Evolutionary conservation across 2,888 invertebrate species (phyloP).

Genomic region (Drosophila nr. fundita): DNA sequence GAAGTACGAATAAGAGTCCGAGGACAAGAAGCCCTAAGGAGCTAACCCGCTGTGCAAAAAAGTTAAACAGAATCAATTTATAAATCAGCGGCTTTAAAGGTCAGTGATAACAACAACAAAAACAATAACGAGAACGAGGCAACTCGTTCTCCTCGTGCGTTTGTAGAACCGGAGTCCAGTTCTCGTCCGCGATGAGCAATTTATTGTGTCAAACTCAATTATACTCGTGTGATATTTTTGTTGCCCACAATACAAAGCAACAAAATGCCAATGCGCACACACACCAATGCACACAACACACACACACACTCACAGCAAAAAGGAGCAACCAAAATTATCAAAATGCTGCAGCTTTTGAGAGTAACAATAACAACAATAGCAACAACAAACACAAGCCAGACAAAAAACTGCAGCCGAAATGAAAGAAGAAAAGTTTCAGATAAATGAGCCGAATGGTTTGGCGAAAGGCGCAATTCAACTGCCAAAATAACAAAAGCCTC

Average conservation of each 20-base stretch:
- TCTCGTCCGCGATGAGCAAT: conserved; percentile 84
- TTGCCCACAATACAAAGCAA: conserved; percentile 68
- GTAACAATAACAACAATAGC: conserved; percentile 13
- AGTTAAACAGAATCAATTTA: conserved; percentile 84
- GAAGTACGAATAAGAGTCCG: conserved; percentile 4
- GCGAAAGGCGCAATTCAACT: conserved; percentile 79
- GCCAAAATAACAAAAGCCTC: conserved; percentile 69
- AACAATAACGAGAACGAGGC: conserved; percentile 36
- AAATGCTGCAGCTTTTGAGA: conserved; percentile 72
- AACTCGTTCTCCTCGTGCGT: conserved; percentile 23
- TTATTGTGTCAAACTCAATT: conserved; percentile 86
- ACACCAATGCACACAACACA: conserved; percentile 30
- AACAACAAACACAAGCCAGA: conserved; percentile 17
- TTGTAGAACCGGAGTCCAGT: conserved; percentile 48
- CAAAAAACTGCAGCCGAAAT: conserved; percentile 58
- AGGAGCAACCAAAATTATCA: conserved; percentile 78
- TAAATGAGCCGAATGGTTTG: conserved; percentile 79
- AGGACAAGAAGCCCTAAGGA: conserved; percentile 54
- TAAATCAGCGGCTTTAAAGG: conserved; percentile 83
- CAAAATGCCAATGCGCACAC: conserved; percentile 46
- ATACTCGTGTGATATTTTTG: conserved; percentile 84
- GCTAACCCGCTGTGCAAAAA: conserved; percentile 82
- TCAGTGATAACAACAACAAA: conserved; percentile 72
- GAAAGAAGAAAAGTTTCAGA: conserved; percentile 71
- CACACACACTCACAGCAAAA: conserved; percentile 41